Conservation (phyloP, 2,797 vertebrate genomes). For the Lacerta viridis region DNA sequence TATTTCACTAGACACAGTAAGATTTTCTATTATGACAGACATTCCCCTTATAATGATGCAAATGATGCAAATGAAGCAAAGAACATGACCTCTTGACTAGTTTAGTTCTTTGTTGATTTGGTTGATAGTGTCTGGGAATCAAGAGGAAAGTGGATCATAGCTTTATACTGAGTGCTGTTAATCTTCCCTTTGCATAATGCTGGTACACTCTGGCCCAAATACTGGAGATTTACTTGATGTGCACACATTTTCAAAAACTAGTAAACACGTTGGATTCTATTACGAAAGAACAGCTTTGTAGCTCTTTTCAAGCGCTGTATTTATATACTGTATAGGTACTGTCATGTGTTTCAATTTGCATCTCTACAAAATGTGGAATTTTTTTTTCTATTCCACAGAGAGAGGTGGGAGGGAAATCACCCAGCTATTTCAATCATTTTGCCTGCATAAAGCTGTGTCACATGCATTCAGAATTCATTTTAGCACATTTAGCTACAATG, state of each 20-base stretch:
- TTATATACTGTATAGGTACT: not conserved
- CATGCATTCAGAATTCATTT: not conserved
- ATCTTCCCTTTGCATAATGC: slow-evolving; percentile 72
- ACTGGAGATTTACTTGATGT: slow-evolving; percentile 72
- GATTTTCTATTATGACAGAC: slow-evolving; percentile 62
- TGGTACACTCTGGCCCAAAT: slow-evolving; percentile 75
- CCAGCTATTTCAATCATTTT: not conserved
- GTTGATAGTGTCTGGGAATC: slow-evolving; percentile 64
- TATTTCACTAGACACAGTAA: slow-evolving; percentile 40
- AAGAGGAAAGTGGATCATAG: slow-evolving; percentile 67
- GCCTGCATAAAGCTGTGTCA: not conserved
- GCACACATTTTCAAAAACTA: slow-evolving; percentile 75
- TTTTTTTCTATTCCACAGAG: too few relatives aligned
- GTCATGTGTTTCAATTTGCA: not conserved
- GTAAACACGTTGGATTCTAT: slow-evolving; percentile 72
- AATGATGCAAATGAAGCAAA: slow-evolving; percentile 62
- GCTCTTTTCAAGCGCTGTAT: slow-evolving; percentile 25
- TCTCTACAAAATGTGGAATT: not conserved
- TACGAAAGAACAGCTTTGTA: slow-evolving; percentile 70
- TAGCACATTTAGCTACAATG: not conserved
- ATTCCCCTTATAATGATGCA: slow-evolving; percentile 55
- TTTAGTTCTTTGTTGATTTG: slow-evolving; percentile 68
- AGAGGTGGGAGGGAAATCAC: not conserved
- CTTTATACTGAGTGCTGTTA: slow-evolving; percentile 64
- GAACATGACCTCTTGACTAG: slow-evolving; percentile 54